Base-by-base conservation (phyloP, 2,888 invertebrate species). In the Achlya flavicornis region DNA sequence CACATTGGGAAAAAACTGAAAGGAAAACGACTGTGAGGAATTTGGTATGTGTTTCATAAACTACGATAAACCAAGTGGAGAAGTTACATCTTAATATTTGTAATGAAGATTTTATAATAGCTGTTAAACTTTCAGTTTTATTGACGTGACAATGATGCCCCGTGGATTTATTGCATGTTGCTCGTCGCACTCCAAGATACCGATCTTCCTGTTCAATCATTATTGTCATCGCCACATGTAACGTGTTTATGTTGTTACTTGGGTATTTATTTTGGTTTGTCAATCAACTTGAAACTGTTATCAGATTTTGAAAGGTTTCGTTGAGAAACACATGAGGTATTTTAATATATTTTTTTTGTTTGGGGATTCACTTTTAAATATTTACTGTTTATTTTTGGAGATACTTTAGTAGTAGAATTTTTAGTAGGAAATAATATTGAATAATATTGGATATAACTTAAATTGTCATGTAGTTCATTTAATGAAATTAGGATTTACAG, bases 1-100 rank as follows among this genome's bases (percentile, higher is more conserved):
- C 75, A 80, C 78, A 72, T 60, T 75, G 75, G n/a, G 79, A 85
- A 87, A 86, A 86, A 88, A 87, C 81, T 75, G 88, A 89, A 91
- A 88, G 85, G 90, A 87, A 91, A 89, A 83, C 78, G 87, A 90
- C 86, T 88, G 88, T 89, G 86, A 80, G 84, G 86, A 85, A 88
- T 89, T 90, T 87, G 78, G 85, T 83, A 79, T 81, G 80, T 77
- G 81, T 86, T 87, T 85, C 83, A 87, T 86, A 89, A 87, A 87
- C 73, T 82, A 79, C 76, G 69, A 77, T 78, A 78, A 77, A 78
- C 43, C 35, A 14, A 43, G 26, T 19, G 11, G 11, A 10, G 14
- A n/a, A 38, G 59, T 11, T 59, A 26, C 38, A n/a, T 38, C 67
- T 67, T 72, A 72, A 72, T 78, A 46, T 77, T 81, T 79, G 84